phyloP scores from a whole-genome alignment of 2,888 invertebrate genomes.

The Megaustenia siamemsis region DNA sequence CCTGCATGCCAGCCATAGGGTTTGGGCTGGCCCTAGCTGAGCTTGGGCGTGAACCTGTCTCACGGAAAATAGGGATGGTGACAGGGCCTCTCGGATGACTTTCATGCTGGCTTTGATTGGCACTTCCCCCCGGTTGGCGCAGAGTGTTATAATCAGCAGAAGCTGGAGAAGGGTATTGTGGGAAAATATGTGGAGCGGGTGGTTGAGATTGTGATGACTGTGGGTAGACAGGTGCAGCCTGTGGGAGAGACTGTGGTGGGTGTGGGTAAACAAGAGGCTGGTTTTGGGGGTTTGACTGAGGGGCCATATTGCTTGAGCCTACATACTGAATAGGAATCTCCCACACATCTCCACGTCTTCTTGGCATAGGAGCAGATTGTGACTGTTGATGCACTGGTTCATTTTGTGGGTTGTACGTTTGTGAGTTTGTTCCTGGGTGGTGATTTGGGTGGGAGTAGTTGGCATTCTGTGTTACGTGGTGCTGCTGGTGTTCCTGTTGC shows the following conservation, averaged over 20 bases:
- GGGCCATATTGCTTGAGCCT: not conserved
- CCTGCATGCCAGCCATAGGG: slow-evolving; percentile 39
- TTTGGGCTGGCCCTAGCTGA: slow-evolving; percentile 8
- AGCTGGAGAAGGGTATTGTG: slow-evolving; percentile 28
- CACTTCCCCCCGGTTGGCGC: not conserved
- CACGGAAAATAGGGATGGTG: slow-evolving; percentile 40
- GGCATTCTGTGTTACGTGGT: slow-evolving; percentile 3
- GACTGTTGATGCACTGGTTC: slow-evolving; percentile 27
- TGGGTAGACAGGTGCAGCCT: slow-evolving; percentile 15
- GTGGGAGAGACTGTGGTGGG: not conserved
- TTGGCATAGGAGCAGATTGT: slow-evolving; percentile 40
- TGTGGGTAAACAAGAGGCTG: not conserved
- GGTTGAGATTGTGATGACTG: not conserved
- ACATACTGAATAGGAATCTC: slow-evolving; percentile 64
- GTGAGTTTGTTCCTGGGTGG: slow-evolving; percentile 31
- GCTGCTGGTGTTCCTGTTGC: not conserved
- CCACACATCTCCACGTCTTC: slow-evolving; percentile 56
- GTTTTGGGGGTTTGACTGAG: slow-evolving; percentile 9
- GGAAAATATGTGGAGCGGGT: not conserved
- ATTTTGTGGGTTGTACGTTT: slow-evolving; percentile 15
- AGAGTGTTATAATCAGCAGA: not conserved
- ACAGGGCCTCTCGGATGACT: slow-evolving; percentile 25
- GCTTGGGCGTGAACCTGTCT: slow-evolving; percentile 32
- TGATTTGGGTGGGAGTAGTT: slow-evolving; percentile 40
- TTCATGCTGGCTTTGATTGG: not conserved